Percentiles rank a stretch among this genome's conserved stretches.
These are phyloP conservation scores for Blera fallax DNA, from an alignment of 2,888 invertebrate genomes.

Conservation along the genomic window DNA sequence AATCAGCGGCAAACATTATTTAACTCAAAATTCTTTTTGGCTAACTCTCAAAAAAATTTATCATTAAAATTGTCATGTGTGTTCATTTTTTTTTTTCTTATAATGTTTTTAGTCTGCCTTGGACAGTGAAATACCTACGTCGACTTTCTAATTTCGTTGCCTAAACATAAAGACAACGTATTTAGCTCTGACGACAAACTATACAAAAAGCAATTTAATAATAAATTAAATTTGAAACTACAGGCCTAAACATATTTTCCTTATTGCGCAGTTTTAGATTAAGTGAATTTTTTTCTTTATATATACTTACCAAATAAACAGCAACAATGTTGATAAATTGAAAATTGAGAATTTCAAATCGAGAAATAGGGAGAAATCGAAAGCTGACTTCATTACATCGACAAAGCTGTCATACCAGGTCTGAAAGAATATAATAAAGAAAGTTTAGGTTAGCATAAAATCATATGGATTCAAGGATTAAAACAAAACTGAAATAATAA, in stretches of 20 bases:
- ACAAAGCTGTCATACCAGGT: constrained; percentile 88
- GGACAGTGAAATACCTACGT: constrained; percentile 18
- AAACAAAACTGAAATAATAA: not conserved
- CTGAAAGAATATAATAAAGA: constrained; percentile 82
- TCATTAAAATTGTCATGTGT: constrained; percentile 18
- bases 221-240: constrained; percentile 66
- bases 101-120: constrained; percentile 17
- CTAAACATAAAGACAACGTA: not conserved
- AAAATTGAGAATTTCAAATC: constrained; percentile 90
- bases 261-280: constrained; percentile 18
- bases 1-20: constrained; percentile 2
- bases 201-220: not conserved
- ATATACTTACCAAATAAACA: constrained; percentile 96
- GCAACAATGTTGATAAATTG: constrained; percentile 91
- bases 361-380: constrained; percentile 90
- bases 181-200: constrained; percentile 19
- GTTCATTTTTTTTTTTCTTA: not conserved
- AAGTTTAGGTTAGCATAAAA: too few species aligned
- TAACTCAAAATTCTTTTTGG: constrained; percentile 27
- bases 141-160: not conserved
- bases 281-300: not conserved
- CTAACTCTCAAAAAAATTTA: constrained; percentile 21
- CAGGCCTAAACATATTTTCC: not conserved
- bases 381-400: constrained; percentile 87
- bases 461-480: constrained; percentile 14